Conservation (phyloP, 2,888 invertebrate species). For the Taphrorychus bicolor region DNA sequence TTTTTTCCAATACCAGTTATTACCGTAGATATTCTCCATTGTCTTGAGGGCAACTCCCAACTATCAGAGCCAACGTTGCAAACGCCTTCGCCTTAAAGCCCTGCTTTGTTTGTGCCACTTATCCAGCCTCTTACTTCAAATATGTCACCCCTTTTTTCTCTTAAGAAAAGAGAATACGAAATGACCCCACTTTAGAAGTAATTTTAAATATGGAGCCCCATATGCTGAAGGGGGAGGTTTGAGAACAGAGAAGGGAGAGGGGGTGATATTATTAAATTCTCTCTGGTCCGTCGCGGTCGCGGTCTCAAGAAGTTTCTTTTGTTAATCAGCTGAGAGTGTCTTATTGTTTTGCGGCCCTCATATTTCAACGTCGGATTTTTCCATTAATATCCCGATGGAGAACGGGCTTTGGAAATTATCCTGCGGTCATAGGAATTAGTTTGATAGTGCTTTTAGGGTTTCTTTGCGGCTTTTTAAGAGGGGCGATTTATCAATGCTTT, state of each 20-base stretch:
- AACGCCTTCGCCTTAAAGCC: neutral
- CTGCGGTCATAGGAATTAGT: neutral
- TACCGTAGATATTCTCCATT: no score
- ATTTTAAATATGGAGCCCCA: neutral
- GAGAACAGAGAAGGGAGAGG: no score
- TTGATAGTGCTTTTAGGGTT: no score
- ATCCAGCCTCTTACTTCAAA: neutral
- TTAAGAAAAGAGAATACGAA: neutral
- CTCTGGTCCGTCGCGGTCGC: no score
- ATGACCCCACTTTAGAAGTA: neutral
- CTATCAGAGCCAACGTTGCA: neutral
- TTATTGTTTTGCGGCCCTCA: neutral
- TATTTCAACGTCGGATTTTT: conserved; percentile 2
- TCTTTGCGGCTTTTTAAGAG: neutral
- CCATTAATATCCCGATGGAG: neutral
- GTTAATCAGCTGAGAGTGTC: neutral
- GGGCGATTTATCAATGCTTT: neutral
- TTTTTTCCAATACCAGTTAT: no score
- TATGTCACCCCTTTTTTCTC: neutral
- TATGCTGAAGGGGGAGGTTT: neutral
- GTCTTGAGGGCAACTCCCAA: neutral
- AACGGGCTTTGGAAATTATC: neutral
- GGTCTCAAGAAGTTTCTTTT: neutral
- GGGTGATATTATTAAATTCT: neutral
- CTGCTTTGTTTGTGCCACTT: neutral